A percentile compares a stretch with the other conserved stretches of the same genome.
Conservation (phyloP, 1,140 invertebrate genomes). For the Heterodera carotae region DNA sequence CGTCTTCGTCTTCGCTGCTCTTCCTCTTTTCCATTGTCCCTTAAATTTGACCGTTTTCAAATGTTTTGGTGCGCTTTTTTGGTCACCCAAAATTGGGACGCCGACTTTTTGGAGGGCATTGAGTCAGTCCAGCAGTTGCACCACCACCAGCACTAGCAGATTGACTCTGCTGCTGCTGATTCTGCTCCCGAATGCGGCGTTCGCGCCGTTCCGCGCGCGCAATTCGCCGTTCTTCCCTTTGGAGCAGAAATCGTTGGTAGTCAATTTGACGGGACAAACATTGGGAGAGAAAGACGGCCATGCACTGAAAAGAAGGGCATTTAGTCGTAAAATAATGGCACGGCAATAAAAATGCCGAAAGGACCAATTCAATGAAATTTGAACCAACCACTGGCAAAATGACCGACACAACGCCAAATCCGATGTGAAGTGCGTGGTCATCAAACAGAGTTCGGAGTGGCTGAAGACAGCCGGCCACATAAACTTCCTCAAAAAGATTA, state of each 20-base stretch:
- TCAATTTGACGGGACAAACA: conserved; percentile 64
- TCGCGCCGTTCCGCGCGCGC: conserved; percentile 57
- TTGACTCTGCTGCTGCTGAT: neutral
- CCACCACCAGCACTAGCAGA: neutral
- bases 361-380: neutral
- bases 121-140: too few species aligned
- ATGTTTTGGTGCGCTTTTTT: too few species aligned
- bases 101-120: too few species aligned
- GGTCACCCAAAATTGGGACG: too few species aligned
- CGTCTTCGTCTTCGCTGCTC: neutral
- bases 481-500: conserved; percentile 43
- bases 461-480: conserved; percentile 59
- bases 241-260: conserved; percentile 60
- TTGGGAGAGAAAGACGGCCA: conserved; percentile 58
- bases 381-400: conserved; percentile 61
- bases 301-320: conserved; percentile 57
- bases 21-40: neutral
- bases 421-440: conserved; percentile 59
- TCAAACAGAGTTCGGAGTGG: conserved; percentile 59
- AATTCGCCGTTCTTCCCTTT: conserved; percentile 57
- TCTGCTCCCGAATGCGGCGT: conserved; percentile 22
- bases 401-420: conserved; percentile 55
- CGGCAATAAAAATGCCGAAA: conserved; percentile 22
- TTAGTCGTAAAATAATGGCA: too few species aligned
- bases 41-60: neutral